Conservation (phyloP, 64 coral and sea anemone species). For the Pocillopora damicornis region DNA sequence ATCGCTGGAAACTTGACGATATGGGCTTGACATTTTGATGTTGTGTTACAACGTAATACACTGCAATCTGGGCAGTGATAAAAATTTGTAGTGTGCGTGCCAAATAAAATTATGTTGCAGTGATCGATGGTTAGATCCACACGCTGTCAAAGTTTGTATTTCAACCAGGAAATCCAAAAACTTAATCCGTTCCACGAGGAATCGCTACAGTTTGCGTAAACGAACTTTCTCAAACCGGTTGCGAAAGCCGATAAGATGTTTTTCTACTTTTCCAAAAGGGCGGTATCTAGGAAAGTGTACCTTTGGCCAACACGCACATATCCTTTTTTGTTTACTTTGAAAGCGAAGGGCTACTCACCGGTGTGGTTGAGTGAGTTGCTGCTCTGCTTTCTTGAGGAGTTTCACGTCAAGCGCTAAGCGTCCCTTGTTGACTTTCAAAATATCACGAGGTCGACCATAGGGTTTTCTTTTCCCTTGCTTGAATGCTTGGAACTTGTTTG, state of each 20-base stretch:
- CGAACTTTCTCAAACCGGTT: not conserved
- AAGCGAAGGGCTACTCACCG: not conserved
- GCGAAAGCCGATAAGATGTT: not conserved
- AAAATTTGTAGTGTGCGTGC: not conserved
- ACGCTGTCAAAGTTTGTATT: not conserved
- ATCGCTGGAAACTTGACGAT: no score
- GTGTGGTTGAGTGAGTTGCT: not conserved
- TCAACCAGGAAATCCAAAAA: not conserved
- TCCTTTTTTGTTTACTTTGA: not conserved
- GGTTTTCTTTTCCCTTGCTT: not conserved
- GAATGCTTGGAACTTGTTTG: not conserved
- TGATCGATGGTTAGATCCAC: not conserved
- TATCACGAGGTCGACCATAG: not conserved
- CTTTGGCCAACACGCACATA: not conserved
- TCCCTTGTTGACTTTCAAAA: conserved; percentile 4
- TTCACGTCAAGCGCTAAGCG: not conserved
- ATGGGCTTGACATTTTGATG: no score
- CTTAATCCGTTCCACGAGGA: not conserved
- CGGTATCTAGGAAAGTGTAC: not conserved
- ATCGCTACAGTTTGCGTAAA: not conserved
- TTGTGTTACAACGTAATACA: no score
- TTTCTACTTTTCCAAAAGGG: not conserved
- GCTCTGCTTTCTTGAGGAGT: not conserved
- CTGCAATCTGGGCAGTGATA: no score
- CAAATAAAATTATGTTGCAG: not conserved